A percentile compares a stretch with the other conserved stretches of the same genome.
Conservation (phyloP, 2,888 invertebrate species). For the Limenitis camilla region DNA sequence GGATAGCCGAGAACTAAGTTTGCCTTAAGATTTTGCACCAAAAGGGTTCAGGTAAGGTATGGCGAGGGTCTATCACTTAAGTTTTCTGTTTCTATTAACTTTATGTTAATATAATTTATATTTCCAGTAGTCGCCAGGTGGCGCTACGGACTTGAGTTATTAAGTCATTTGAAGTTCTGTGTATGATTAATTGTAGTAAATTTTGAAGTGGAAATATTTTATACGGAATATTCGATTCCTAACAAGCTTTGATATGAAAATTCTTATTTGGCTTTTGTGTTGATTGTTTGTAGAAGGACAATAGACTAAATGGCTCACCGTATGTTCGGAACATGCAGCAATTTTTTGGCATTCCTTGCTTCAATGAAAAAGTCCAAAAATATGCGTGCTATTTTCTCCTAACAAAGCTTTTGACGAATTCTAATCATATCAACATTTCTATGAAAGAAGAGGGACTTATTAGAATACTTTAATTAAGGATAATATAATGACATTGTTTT, state of each 20-base stretch:
- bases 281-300: constrained; percentile 5
- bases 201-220: background rate
- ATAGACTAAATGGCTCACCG: constrained; percentile 12
- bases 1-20: constrained; percentile 30
- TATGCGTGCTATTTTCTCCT: background rate
- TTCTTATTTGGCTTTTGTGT: constrained; percentile 2
- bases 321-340: constrained; percentile 7
- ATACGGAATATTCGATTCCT: background rate
- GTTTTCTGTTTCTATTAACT: constrained; percentile 24
- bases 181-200: constrained; percentile 1
- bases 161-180: constrained; percentile 12
- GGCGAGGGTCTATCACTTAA: constrained; percentile 25
- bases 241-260: background rate
- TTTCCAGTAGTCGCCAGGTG: constrained; percentile 19
- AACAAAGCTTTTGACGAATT: no score
- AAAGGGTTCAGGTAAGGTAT: constrained; percentile 24
- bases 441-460: no score
- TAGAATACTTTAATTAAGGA: no score
- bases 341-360: constrained; percentile 8
- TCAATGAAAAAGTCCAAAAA: constrained; percentile 1
- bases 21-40: constrained; percentile 23
- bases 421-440: no score
- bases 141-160: constrained; percentile 12
- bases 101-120: constrained; percentile 21
- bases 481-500: no score